These are phyloP conservation scores for Rhineura floridana DNA, from an alignment of 2,113 vertebrate species.

Conservation along the genomic window DNA sequence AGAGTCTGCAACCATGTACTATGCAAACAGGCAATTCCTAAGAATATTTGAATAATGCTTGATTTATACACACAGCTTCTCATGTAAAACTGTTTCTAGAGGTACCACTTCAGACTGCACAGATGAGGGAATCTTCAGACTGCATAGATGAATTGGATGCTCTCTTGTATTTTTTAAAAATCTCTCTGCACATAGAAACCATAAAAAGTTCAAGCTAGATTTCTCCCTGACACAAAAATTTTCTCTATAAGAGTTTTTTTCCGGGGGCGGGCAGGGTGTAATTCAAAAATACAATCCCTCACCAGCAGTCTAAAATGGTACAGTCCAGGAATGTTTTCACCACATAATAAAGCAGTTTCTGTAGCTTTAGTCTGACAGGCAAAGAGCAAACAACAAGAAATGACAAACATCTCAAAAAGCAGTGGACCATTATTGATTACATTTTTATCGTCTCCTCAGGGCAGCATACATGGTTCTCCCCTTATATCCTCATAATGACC, in stretches of 20 bases:
- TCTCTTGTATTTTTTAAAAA: neutral
- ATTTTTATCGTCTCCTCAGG: neutral
- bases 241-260: no score
- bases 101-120: neutral
- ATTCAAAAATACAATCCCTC: neutral
- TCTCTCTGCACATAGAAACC: neutral
- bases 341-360: neutral
- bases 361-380: neutral
- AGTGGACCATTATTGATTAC: neutral
- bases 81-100: neutral
- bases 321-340: neutral
- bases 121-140: neutral
- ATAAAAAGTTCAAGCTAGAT: no score
- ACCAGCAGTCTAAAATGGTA: neutral
- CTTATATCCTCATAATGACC: neutral
- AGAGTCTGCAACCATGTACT: neutral
- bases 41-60: neutral
- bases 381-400: constrained; percentile 11
- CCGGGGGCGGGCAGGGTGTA: no score
- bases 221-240: neutral
- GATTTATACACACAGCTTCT: neutral
- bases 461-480: neutral
- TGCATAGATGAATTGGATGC: no score
- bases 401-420: neutral
- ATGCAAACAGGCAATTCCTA: neutral